Percentiles rank a stretch among this genome's conserved stretches.
Conservation (phyloP, 2,113 vertebrate genomes). For the Regulus satrapa region DNA sequence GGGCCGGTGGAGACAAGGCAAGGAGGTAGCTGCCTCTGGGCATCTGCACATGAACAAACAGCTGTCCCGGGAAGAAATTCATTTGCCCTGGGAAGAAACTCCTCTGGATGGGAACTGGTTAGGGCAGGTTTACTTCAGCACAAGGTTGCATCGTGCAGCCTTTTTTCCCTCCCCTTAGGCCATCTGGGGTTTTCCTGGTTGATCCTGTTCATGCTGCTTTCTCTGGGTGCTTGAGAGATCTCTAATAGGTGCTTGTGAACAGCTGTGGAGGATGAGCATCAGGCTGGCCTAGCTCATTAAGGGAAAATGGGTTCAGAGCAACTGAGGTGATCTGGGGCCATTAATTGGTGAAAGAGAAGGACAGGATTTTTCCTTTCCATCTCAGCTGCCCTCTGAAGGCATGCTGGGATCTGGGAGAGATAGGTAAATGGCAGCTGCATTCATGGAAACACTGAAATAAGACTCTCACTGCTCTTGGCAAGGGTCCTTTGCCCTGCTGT, state of each 20-base stretch:
- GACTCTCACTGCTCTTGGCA: neutral
- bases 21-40: neutral
- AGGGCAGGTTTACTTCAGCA: constrained; percentile 21
- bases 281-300: neutral
- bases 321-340: neutral
- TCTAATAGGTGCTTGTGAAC: neutral
- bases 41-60: neutral
- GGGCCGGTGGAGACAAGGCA: neutral
- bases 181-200: constrained; percentile 45
- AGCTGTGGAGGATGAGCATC: neutral
- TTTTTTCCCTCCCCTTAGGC: constrained; percentile 36
- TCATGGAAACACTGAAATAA: neutral
- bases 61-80: constrained; percentile 1
- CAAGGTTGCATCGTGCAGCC: constrained; percentile 16
- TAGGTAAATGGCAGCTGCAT: neutral
- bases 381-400: neutral
- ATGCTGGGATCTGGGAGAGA: neutral
- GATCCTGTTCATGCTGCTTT: constrained; percentile 4
- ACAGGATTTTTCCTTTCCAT: neutral
- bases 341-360: neutral
- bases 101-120: constrained; percentile 14
- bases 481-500: neutral
- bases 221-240: neutral
- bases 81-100: constrained; percentile 19
- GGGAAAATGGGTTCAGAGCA: neutral